Evolutionary conservation across 2,797 vertebrate genomes (phyloP).

Genomic region (Rhynchonycteris naso): DNA sequence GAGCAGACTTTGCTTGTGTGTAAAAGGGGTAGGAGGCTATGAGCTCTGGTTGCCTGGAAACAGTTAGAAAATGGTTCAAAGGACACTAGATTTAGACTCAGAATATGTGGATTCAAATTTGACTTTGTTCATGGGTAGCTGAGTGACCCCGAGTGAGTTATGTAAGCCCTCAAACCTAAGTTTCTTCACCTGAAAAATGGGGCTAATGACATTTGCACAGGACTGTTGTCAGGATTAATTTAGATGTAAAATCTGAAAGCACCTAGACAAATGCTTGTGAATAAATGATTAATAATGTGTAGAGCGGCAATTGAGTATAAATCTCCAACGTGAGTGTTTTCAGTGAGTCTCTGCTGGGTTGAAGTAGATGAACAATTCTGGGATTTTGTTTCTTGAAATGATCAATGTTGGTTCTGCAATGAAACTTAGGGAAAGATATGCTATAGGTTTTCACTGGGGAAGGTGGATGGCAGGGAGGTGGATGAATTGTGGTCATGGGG

Average conservation of each 20-base stretch:
- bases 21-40: neutral
- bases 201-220: neutral
- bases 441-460: neutral
- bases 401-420: neutral
- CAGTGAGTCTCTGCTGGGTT: neutral
- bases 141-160: conserved; percentile 12
- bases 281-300: conserved; percentile 26
- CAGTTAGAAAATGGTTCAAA: neutral
- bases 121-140: neutral
- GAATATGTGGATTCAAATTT: neutral
- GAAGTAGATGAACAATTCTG: neutral
- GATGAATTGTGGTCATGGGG: neutral
- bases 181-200: conserved; percentile 44
- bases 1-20: neutral
- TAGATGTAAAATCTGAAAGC: conserved; percentile 29
- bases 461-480: neutral
- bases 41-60: neutral
- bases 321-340: neutral
- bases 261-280: neutral
- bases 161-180: neutral
- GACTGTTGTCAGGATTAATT: neutral
- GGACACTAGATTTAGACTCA: neutral
- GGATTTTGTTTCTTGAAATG: neutral
- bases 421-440: neutral
- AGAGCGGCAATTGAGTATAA: neutral